Evolutionary conservation across 2,888 invertebrate genomes (phyloP), one percentile per base, ranked within the genome.

Genomic region (Lymantria monacha): DNA sequence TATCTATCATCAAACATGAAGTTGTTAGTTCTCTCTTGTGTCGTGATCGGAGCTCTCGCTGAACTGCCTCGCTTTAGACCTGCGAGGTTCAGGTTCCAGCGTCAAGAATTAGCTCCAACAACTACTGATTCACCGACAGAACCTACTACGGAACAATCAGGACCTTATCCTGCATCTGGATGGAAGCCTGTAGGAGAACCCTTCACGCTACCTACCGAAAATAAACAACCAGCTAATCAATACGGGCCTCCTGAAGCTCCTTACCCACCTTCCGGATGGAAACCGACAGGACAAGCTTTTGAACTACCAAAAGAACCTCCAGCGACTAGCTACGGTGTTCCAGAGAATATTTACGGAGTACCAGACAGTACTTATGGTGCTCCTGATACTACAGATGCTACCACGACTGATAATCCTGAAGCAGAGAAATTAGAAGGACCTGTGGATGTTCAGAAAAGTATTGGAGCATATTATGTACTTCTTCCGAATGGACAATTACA

Each of bases 401-500:
- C 84, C 0, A 76, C 81, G 0, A 87, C 87, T 7, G 87, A 86
- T 12, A 85, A 81, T 43, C 85, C 87, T 54, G 74, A 82, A 54
- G 78, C 81, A 0, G 88, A 89, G 55, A 80, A 61, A 22, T 46
- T 89, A 8, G 85, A 83, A 47, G 77, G 88, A 37, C 79, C 87
- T 9, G 80, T 90, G 1, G 87, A 92, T 42, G 82, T 88, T 0
- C 81, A 83, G 58, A 84, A 83, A 65, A 93, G 94, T 41, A 81
- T 84, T 30, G 94, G 94, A 5, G 86, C 92, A 11, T 94, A 95
- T 76, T 95, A 92, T 72, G 87, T 94, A 5, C 87, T 94, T 38
- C 87, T 94, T 58, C 94, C 94, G 0, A 93, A 92, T 59, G 94
- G 94, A 7, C 86, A 93, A 55, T 79, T 94, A 33, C 94, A 94